A percentile compares a stretch with the other conserved stretches of the same genome.
These are phyloP conservation scores for Syrrhaptes paradoxus DNA, from an alignment of 2,113 vertebrate species.

Conservation along the genomic window DNA sequence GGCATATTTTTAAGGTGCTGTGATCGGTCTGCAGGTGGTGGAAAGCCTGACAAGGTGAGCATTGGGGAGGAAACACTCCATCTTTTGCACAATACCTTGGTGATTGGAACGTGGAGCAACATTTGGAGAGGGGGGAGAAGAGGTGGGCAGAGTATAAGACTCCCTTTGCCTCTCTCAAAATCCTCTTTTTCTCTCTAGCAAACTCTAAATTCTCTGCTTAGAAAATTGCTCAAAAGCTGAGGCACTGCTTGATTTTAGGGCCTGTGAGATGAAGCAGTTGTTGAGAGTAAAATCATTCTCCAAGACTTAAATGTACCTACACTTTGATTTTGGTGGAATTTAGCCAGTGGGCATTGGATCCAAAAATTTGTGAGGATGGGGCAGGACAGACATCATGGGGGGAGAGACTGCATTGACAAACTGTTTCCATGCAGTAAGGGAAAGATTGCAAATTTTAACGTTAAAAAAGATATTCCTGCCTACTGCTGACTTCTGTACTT, in stretches of 20 bases:
- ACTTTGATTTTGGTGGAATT: not conserved
- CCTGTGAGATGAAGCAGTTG: not conserved
- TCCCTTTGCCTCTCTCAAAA: not conserved
- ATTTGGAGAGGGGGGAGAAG: not conserved
- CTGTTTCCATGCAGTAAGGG: constrained; percentile 29
- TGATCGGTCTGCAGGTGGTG: not conserved
- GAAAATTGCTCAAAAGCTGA: not conserved
- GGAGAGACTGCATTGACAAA: not conserved
- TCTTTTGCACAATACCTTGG: not conserved
- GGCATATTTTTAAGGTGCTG: not conserved
- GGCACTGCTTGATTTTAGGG: not conserved
- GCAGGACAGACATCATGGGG: not conserved
- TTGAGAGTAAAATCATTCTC: not conserved
- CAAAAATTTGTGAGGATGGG: not conserved
- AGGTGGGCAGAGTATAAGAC: not conserved
- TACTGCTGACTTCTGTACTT: not conserved
- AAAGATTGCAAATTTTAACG: not conserved
- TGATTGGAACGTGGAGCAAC: not conserved
- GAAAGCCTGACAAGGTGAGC: not conserved
- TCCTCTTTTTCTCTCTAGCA: not conserved
- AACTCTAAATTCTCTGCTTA: not conserved
- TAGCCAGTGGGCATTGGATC: not conserved
- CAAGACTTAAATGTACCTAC: not conserved
- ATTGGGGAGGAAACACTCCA: not conserved
- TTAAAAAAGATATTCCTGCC: not conserved